Evolutionary conservation across 2,797 vertebrate genomes (phyloP), one percentile per base, ranked within the genome.

Genomic region (Hydrocynus forskahlii): DNA sequence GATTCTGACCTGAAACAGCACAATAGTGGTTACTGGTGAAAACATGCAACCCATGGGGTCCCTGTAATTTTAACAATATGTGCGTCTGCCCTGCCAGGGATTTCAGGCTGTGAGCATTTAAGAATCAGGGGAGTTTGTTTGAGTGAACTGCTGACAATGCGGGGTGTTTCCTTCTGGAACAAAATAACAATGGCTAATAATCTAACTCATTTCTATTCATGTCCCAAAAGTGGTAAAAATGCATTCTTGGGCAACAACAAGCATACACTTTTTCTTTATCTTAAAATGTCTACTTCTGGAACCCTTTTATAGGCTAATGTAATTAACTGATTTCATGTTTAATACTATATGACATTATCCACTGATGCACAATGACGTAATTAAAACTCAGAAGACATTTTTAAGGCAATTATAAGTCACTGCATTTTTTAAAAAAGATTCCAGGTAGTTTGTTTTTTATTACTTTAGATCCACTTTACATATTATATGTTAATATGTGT

Each of bases 61-160:
- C 3, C 60, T 21, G 5, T 80, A n/a, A 72, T 75, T 82, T 80
- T 7, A 60, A 21, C 19, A 66, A 85, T 38, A 67, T 68, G 35
- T n/a, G 23, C 55, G 45, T 57, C 38, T 10, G n/a, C 55, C 16
- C 21, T 72, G 68, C 59, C 69, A 64, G 50, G 38, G 38, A 9
- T 75, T 79, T 52, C 2, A 35, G 21, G 19, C 72, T 40, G 25
- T 50, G 12, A 70, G 23, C 68, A 50, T 43, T 62, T n/a, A 9
- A 52, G 40, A 83, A 75, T 55, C 45, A 64, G 0, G 2, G 17
- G 14, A 59, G 14, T 66, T 52, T 55, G 48, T 29, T 79, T 2
- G 0, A 68, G 48, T 73, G 25, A 80, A 81, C 60, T 54, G 23
- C 57, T 21, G 25, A 74, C 2, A 68, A 69, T 63, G 35, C 62